Evolutionary conservation across 2,888 invertebrate species (phyloP).

Genomic region (Phragmatobia fuliginosa): DNA sequence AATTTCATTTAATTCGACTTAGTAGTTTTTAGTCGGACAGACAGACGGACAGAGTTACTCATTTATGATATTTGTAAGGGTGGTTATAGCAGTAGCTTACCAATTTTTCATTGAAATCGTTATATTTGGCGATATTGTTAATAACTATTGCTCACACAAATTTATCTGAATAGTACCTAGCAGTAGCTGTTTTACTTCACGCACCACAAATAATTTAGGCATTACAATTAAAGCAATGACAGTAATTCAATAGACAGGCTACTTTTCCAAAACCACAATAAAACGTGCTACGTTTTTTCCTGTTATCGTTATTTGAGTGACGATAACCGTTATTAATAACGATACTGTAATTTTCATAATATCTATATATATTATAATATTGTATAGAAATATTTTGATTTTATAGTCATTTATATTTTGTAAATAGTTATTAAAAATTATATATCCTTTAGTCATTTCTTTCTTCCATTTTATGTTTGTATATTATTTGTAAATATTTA

Average conservation of each 20-base stretch:
- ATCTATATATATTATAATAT: neutral
- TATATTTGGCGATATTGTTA: neutral
- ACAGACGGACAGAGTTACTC: too few relatives aligned
- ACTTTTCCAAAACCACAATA: neutral
- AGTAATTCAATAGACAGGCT: neutral
- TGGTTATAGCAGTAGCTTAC: too few relatives aligned
- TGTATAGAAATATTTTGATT: conserved; percentile 24
- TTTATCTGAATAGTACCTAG: neutral
- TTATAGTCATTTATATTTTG: conserved; percentile 42
- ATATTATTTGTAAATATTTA: conserved; percentile 49
- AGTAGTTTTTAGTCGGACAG: too few relatives aligned
- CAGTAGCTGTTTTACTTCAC: neutral
- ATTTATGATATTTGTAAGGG: too few relatives aligned
- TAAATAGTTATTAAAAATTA: conserved; percentile 34
- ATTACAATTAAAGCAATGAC: neutral
- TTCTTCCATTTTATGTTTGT: conserved; percentile 47
- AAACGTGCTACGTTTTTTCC: neutral
- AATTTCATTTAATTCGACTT: too few relatives aligned
- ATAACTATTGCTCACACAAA: neutral
- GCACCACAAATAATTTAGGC: neutral
- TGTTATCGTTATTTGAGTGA: neutral
- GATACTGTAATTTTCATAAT: neutral
- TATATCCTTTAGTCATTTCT: conserved; percentile 49
- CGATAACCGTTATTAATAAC: conserved; percentile 4
- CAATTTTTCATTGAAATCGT: too few relatives aligned